Evolutionary conservation across 2,888 invertebrate species (phyloP), one percentile per base, ranked within the genome.

Genomic region (Laspeyria flexula): DNA sequence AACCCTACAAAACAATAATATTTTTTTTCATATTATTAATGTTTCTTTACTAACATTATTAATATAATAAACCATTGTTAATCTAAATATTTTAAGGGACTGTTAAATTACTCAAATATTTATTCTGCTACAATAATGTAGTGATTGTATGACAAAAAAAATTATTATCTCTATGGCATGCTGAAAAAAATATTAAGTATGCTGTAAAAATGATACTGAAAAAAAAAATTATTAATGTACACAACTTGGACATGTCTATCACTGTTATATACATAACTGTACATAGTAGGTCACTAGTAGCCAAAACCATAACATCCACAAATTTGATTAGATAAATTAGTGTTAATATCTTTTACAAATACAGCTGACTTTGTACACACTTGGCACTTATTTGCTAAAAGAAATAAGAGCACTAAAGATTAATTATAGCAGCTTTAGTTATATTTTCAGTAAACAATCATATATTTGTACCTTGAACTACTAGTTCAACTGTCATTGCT

Each of bases 401-500:
- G n/a, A n/a, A n/a, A n/a, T n/a, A n/a, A n/a, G n/a, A n/a, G n/a
- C n/a, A n/a, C n/a, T n/a, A n/a, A n/a, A n/a, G n/a, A n/a, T n/a
- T n/a, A n/a, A n/a, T n/a, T n/a, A n/a, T n/a, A n/a, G n/a, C n/a
- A n/a, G n/a, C n/a, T n/a, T n/a, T n/a, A n/a, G 18, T 18, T 18
- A 18, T 2, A 18, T 18, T 18, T 18, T 18, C 2, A 18, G 5
- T 18, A 18, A 18, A 18, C 18, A n/a, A n/a, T n/a, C n/a, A n/a
- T n/a, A n/a, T n/a, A n/a, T n/a, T n/a, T n/a, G n/a, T 44, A 54
- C 71, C 71, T 65, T 69, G 66, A 65, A 65, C 65, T 55, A 64
- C 40, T 60, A 47, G 54, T 46, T 56, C 46, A 47, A 46, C 50
- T 56, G 35, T 7, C 38, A 29, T 51, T 59, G 15, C 18, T 48